These are phyloP conservation scores for Montipora capricornis DNA, from an alignment of 64 coral and sea anemone genomes.

Conservation along the genomic window DNA sequence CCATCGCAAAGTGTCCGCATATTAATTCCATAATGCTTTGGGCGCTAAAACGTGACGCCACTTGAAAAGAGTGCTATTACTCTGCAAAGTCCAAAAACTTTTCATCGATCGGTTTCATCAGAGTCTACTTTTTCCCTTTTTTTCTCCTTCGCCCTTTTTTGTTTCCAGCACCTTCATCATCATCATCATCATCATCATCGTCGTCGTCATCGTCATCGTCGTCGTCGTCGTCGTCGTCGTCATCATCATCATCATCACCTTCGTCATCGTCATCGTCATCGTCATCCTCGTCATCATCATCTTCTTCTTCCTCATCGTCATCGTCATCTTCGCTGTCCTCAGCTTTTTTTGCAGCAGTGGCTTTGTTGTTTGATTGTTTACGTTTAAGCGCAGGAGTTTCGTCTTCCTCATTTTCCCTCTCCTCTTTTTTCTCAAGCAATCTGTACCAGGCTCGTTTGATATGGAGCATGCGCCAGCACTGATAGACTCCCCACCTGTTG, in stretches of 20 bases:
- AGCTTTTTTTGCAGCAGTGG: conserved; percentile 37
- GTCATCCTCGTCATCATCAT: conserved; percentile 75
- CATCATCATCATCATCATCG: conserved; percentile 35
- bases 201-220: too few species aligned
- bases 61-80: too few species aligned
- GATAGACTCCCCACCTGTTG: conserved; percentile 96
- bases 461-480: conserved; percentile 79
- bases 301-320: conserved; percentile 76
- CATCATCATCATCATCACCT: conserved; percentile 77
- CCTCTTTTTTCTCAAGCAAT: conserved; percentile 70
- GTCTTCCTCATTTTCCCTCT: conserved; percentile 65
- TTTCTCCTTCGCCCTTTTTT: conserved; percentile 29
- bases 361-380: conserved; percentile 30
- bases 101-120: background rate
- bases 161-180: conserved; percentile 8
- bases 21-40: too few species aligned
- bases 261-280: conserved; percentile 73
- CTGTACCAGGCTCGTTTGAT: conserved; percentile 87
- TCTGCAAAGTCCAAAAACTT: background rate
- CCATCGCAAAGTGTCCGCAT: too few species aligned
- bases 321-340: conserved; percentile 67
- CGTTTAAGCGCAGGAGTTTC: conserved; percentile 29
- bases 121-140: conserved; percentile 36
- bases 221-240: conserved; percentile 63
- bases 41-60: too few species aligned